Base-by-base conservation (phyloP, 1,140 invertebrate genomes). In the Agrypnia vestita region DNA sequence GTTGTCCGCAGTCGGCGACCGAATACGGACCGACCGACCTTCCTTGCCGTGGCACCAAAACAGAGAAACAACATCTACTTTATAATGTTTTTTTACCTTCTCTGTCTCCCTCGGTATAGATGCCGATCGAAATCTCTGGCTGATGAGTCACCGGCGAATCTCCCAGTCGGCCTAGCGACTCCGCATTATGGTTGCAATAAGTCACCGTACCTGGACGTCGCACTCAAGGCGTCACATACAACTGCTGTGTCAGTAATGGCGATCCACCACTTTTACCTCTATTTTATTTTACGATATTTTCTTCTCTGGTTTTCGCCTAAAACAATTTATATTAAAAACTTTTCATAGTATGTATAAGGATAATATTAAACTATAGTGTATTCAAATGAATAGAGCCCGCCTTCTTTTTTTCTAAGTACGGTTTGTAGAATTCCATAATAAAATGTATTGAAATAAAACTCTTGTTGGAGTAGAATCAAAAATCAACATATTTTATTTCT, bases 11-110 rank as follows among this genome's bases (percentile, higher is more conserved):
- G 21, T 47, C n/a, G 44, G 10, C 76, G 46, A 47, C 76, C 76
- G 25, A 78, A 78, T 78, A 78, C 47, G 59, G 76, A 78, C 61
- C 76, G 62, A 78, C 47, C 76, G 61, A 51, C 76, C 76, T 69
- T 78, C 76, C 76, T 53, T 69, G 19, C 49, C 76, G 21, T 43
- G 76, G 19, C 49, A 25, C 59, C 59, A 55, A 55, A 78, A 78
- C 76, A 78, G 59, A 47, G 10, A 47, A 62, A 55, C 61, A 43
- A 46, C 53, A 12, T 55, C 55, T 13, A 62, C 46, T 61, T 61
- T 73, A 13, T 71, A 46, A 17, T 21, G 17, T 75, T 44, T 59
- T 43, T 43, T 47, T 21, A 46, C 55, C 4, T 61, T 47, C 46
- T 49, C 75, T 4, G 13, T 49, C 49, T 78, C 43, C 10, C 46